Evolutionary conservation across 1,140 invertebrate species (phyloP), one percentile per base, ranked within the genome.

Genomic region (Batillaria attramentaria): DNA sequence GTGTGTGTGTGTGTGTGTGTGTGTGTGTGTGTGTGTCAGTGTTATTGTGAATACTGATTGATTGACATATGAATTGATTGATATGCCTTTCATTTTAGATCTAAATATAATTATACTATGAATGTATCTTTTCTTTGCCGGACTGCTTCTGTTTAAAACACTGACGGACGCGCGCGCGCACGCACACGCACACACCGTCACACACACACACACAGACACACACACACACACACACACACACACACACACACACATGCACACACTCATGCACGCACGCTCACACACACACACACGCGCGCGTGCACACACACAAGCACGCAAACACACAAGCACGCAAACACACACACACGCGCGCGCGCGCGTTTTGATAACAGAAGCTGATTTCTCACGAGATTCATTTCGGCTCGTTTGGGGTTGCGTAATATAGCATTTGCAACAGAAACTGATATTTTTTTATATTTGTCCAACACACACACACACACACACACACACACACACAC

Each of bases 151-250:
- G 10, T 13, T 28, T n/a, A 10, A 66, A 10, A 35, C 65, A 66
- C 65, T 10, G 10, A 66, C 65, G 28, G 10, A 66, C 65, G 28
- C 65, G 28, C 65, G 28, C 65, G 28, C 65, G 28, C 65, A 65
- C 24, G 83, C 74, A 31, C 86, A 84, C 35, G 85, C 73, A 18
- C 72, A 80, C 20, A 82, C 70, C 8, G 8, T 13, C 28, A 50
- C 10, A 50, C 46, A 50, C 10, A 13, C 46, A 13, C 46, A 13
- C 10, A 13, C 46, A 13, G 10, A 13, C 10, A 13, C 46, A 13
- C 46, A 13, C 46, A 13, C 46, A 13, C 46, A 13, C 46, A 13
- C 46, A 13, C 46, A 13, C 46, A 13, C 46, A 13, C 46, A 13
- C 46, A 13, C 46, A 13, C 46, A 13, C 46, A 13, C 46, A 13